phyloP scores from a whole-genome alignment of 2,797 vertebrate species.

The Euthynnus affinis region DNA sequence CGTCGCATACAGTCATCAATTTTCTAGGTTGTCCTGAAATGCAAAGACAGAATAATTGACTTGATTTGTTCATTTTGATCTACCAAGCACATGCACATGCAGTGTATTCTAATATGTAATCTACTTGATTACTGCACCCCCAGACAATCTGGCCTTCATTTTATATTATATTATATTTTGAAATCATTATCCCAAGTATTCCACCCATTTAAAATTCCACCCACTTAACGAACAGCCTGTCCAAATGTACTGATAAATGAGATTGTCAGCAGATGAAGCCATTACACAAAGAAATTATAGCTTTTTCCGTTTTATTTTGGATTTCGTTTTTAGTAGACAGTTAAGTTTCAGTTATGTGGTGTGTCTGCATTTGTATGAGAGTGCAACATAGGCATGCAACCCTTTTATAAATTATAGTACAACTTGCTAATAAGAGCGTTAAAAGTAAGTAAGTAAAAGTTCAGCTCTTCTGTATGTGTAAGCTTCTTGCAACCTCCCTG shows the following conservation, averaged over 20 bases:
- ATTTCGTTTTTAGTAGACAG: neutral
- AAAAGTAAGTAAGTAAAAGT: neutral
- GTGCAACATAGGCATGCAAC: neutral
- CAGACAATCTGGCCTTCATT: constrained; percentile 25
- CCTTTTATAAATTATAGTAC: neutral
- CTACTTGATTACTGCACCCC: constrained; percentile 16
- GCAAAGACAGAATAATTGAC: constrained; percentile 31
- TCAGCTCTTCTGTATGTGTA: neutral
- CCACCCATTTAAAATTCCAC: constrained; percentile 38
- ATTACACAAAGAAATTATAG: neutral
- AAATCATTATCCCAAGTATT: constrained; percentile 49
- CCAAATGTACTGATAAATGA: constrained; percentile 34
- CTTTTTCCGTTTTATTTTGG: neutral
- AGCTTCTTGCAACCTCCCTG: neutral
- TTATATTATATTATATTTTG: constrained; percentile 38
- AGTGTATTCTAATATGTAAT: constrained; percentile 38
- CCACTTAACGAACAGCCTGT: constrained; percentile 16
- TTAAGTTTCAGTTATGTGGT: neutral
- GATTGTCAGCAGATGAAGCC: constrained; percentile 19
- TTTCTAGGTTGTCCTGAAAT: constrained; percentile 23
- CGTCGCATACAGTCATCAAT: constrained; percentile 15
- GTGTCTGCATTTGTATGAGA: constrained; percentile 5
- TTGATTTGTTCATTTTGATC: constrained; percentile 43
- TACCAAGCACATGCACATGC: neutral
- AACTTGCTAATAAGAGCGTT: no score